phyloP scores from a whole-genome alignment of 2,113 vertebrate species.

The Eptesicus fuscus region DNA sequence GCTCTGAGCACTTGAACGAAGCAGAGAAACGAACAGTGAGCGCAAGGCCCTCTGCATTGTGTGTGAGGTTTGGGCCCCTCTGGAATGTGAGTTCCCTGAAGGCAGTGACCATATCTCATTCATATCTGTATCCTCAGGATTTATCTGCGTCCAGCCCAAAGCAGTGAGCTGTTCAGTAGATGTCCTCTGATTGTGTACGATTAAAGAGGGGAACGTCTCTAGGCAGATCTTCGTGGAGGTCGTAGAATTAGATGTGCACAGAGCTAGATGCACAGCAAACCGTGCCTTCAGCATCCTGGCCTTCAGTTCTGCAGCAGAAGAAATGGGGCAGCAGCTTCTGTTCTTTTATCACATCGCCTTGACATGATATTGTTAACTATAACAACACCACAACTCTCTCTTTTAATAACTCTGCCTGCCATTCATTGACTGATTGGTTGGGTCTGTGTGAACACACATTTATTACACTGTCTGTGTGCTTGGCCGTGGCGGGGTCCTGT shows the following conservation, averaged over 20 bases:
- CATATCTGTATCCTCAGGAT: not conserved
- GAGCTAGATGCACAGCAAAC: not conserved
- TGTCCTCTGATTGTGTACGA: not conserved
- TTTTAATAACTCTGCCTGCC: not conserved
- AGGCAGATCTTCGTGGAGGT: not conserved
- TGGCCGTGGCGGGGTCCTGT: not conserved
- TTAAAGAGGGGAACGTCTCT: not conserved
- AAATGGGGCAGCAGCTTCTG: not conserved
- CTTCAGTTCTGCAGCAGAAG: not conserved
- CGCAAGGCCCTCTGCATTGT: fast-evolving
- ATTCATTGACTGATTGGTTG: not conserved
- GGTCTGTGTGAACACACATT: not conserved
- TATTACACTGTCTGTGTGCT: not conserved
- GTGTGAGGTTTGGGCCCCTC: not conserved
- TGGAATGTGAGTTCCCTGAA: not conserved
- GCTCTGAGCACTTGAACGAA: not conserved
- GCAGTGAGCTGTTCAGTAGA: not conserved
- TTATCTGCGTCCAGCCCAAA: not conserved
- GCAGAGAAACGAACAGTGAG: not conserved
- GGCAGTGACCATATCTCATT: not conserved
- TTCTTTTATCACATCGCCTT: not conserved
- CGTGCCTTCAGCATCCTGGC: not conserved
- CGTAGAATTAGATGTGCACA: not conserved
- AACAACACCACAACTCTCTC: not conserved
- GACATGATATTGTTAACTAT: not conserved